Evolutionary conservation across 2,113 vertebrate species (phyloP), one percentile per base, ranked within the genome.

Genomic region (Potamarius usumacintae): DNA sequence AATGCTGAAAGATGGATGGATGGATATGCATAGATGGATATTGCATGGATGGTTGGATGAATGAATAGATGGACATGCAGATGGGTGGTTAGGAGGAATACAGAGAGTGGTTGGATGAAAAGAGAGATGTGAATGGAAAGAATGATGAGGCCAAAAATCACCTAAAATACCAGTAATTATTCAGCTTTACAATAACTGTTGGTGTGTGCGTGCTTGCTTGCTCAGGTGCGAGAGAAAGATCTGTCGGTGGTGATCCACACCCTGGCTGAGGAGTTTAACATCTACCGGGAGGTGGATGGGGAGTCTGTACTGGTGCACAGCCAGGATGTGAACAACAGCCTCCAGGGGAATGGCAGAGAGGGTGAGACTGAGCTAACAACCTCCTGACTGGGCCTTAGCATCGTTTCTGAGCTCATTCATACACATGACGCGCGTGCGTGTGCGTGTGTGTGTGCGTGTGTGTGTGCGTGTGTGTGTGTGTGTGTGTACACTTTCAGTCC

Each of bases 201-300:
- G 30, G 30, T 62, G 4, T 63, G 10, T 62, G 22, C 50, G 22
- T 76, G 69, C 48, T 22, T 50, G 30, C 18, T 81, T 77, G 58
- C 12, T 81, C 90, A 99, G 98, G 97, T 99, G 63, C 95, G 96
- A 85, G 98, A 99, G 91, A 96, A 96, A 82, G 98, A 99, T 92
- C 94, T 99, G 85, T 95, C 98, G 0, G 94, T 97, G 52, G 98
- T 99, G 83, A 94, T 98, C 90, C 94, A 95, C 89, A 99, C 98
- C 0, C 94, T 99, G 89, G 94, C 96, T 0, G 96, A 95, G 76
- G 98, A 99, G 92, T 98, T 99, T 0, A 96, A 95, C 67, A 99
- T 99, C 92, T 99, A 96, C 94, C 96, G 85, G 63, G 98, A 99
- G 92, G 96, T 96, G 88, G 93, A 94, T 0, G 97, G 98, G 12